These are phyloP conservation scores for Rhea pennata DNA, from an alignment of 2,113 vertebrate species.

Conservation along the genomic window DNA sequence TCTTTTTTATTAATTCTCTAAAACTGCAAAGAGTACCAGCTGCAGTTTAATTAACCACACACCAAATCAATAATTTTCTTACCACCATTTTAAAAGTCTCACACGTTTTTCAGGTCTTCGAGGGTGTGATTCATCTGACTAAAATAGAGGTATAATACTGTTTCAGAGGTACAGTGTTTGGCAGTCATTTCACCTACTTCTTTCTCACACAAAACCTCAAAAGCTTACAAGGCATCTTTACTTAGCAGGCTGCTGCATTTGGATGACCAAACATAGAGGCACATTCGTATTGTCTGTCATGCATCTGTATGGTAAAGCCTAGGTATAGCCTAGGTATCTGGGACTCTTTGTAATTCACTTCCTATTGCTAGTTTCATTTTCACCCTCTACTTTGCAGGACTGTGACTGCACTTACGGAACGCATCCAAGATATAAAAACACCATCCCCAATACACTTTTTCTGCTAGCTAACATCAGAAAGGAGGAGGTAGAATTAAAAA, in stretches of 20 bases:
- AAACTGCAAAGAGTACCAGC: not conserved
- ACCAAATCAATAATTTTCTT: conserved; percentile 14
- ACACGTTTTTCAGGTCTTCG: conserved; percentile 14
- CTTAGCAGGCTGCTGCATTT: not conserved
- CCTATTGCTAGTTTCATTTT: not conserved
- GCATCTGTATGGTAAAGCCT: not conserved
- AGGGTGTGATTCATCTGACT: not conserved
- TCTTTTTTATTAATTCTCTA: not conserved
- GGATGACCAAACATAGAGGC: not conserved
- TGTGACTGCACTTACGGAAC: not conserved
- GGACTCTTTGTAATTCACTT: not conserved
- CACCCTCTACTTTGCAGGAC: not conserved
- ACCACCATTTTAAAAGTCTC: not conserved
- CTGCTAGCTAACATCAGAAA: not conserved
- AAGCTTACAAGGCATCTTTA: not conserved
- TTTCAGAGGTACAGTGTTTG: not conserved
- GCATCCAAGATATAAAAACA: not conserved
- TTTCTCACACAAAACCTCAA: not conserved
- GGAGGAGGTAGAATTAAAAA: not conserved
- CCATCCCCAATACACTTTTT: not conserved
- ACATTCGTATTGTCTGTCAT: not conserved
- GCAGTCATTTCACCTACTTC: not conserved
- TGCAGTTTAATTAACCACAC: conserved; percentile 40
- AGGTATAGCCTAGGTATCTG: not conserved
- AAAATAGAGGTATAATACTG: not conserved